phyloP scores from a whole-genome alignment of 2,113 vertebrate species.

The Climacteris rufus region DNA sequence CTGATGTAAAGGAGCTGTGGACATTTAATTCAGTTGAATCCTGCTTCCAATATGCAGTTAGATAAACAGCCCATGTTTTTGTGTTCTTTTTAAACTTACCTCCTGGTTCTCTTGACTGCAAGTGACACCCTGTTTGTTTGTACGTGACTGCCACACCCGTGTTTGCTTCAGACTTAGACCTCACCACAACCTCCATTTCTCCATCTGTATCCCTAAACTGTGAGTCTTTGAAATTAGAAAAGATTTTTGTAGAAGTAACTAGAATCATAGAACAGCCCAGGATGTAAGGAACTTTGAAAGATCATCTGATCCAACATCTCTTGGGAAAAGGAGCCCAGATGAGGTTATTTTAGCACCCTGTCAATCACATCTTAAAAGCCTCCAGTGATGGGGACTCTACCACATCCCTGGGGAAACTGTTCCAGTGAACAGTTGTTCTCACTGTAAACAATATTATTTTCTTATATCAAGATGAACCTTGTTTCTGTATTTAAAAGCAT shows the following conservation, averaged over 20 bases:
- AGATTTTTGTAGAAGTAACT: background rate
- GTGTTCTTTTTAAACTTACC: background rate
- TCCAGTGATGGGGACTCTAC: background rate
- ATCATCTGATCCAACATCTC: background rate
- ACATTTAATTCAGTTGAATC: background rate
- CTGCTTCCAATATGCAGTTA: background rate
- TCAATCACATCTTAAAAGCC: background rate
- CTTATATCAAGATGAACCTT: background rate
- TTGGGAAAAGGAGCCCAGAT: background rate
- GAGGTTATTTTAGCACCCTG: background rate
- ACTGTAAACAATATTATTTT: background rate
- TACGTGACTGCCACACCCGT: fast-evolving
- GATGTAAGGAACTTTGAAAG: background rate
- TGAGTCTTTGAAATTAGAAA: background rate
- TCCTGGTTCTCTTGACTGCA: background rate
- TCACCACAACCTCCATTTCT: background rate
- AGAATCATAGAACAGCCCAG: background rate
- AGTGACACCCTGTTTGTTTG: background rate
- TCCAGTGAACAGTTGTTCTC: background rate
- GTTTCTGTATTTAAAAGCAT: background rate
- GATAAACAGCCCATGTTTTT: background rate
- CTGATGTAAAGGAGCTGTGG: background rate
- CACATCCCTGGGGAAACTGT: background rate
- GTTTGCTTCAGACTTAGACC: background rate
- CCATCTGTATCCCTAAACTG: background rate